These are phyloP conservation scores for Drosophila ficusphila DNA, from an alignment of 1,140 invertebrate genomes.

Conservation along the genomic window DNA sequence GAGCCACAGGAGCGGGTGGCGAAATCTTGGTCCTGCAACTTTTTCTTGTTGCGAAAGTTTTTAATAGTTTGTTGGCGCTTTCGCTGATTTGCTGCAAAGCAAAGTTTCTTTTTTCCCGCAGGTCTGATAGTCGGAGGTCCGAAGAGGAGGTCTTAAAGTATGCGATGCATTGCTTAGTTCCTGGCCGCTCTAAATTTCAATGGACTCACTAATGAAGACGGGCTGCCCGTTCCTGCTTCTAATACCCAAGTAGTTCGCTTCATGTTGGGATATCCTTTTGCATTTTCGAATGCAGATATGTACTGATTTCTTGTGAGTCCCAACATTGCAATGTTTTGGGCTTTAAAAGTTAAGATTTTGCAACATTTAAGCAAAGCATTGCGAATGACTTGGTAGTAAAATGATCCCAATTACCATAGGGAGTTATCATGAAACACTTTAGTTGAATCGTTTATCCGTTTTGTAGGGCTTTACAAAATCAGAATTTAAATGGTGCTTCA, in stretches of 20 bases:
- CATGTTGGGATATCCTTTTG: slow-evolving; percentile 5
- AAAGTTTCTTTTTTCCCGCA: slow-evolving; percentile 54
- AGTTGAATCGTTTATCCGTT: no score
- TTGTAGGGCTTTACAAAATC: neutral
- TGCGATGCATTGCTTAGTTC: slow-evolving; percentile 38
- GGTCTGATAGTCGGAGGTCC: neutral
- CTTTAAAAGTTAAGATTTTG: no score
- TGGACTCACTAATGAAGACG: slow-evolving; percentile 64
- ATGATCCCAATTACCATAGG: no score
- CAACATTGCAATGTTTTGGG: no score
- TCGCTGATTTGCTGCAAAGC: slow-evolving; percentile 75
- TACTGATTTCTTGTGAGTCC: neutral
- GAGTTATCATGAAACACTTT: no score
- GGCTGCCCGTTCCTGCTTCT: slow-evolving; percentile 11
- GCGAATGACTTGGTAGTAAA: neutral
- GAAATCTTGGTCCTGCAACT: slow-evolving; percentile 68
- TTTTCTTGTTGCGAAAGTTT: slow-evolving; percentile 79
- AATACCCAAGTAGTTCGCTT: slow-evolving; percentile 39
- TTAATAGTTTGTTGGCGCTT: slow-evolving; percentile 81
- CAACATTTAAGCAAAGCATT: no score
- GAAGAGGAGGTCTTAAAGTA: slow-evolving; percentile 48
- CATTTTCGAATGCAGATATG: slow-evolving; percentile 5
- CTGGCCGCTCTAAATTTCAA: slow-evolving; percentile 59
- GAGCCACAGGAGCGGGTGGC: slow-evolving; percentile 8
- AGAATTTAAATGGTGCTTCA: neutral